A percentile compares a stretch with the other conserved stretches of the same genome.
These are phyloP conservation scores for Acrobasis consociella DNA, from an alignment of 2,888 invertebrate genomes.

Conservation along the genomic window DNA sequence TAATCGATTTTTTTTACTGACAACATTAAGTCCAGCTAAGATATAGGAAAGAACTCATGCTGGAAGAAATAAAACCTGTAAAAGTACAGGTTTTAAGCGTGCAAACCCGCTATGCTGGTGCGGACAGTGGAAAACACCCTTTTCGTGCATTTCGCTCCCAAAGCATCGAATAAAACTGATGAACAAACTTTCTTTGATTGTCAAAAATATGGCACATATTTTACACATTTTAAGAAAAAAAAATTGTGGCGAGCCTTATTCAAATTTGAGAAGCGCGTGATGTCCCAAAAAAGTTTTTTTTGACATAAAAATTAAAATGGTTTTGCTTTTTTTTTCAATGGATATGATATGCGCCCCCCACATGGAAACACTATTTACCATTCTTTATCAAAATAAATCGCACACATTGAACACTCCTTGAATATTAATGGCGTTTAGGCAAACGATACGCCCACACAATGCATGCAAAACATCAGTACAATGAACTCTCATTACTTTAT, in stretches of 20 bases:
- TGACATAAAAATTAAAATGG: no score
- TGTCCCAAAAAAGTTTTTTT: no score
- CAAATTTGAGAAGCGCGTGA: no score
- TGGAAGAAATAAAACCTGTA: slow-evolving; percentile 50
- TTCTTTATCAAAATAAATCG: background rate
- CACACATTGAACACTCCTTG: slow-evolving; percentile 16
- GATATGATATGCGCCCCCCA: background rate
- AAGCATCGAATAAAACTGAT: slow-evolving; percentile 34
- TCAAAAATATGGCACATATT: background rate
- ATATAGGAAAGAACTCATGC: slow-evolving; percentile 61
- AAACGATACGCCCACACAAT: slow-evolving; percentile 48
- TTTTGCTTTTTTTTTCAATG: background rate
- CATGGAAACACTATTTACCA: background rate
- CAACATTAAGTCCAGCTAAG: slow-evolving; percentile 59
- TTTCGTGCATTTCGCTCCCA: slow-evolving; percentile 52
- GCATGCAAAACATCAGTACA: slow-evolving; percentile 57
- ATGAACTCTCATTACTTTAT: slow-evolving; percentile 39
- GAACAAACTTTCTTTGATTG: background rate
- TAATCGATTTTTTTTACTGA: slow-evolving; percentile 33
- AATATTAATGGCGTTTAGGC: slow-evolving; percentile 31
- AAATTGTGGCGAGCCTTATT: no score
- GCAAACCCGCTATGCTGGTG: slow-evolving; percentile 59
- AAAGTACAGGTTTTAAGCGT: slow-evolving; percentile 64
- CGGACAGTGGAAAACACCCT: slow-evolving; percentile 35
- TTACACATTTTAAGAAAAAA: no score